Base-by-base conservation (phyloP, 2,888 invertebrate species). In the Ectropis crepuscularia region DNA sequence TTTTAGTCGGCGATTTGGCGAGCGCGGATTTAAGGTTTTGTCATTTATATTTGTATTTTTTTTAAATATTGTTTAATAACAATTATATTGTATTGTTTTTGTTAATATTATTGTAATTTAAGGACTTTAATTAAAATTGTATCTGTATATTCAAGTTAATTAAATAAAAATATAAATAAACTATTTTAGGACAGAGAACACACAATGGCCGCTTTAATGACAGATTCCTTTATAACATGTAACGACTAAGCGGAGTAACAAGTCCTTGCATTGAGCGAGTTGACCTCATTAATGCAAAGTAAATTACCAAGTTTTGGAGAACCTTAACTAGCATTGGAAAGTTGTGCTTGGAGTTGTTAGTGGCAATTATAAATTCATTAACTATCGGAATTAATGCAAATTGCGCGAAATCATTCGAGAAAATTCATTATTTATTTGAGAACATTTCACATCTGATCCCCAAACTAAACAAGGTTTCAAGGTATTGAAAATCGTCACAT, bases 351-450 rank as follows among this genome's bases (percentile, higher is more conserved):
- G 47, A 62, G 61, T 70, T 64, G 57, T 65, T 67, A 68, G 65
- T 65, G 61, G 47, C 67, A 67, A 70, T 70, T 67, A 67, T 63
- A 67, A 65, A 68, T 68, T 67, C 65, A 68, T 68, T 67, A 63
- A 65, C 63, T 67, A 64, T 67, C 57, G 49, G 11, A 59, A 67
- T 70, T 53, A 58, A 70, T 70, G 63, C 54, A 60, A 67, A 65
- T 63, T 11, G 60, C 43, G 39, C 50, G 38, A 47, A 55, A 51
- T 42, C 6, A 42, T 41, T 41, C 39, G 16, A 51, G 51, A 51
- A 50, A 39, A 50, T 28, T 2, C 16, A 28, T 28, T 28, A 28
- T 28, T 28, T 28, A 28, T 50, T 50, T 8, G 7, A 41, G 41
- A 41, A 41, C 41, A 28, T 28, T 28, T 28, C 16, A 28, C 16